Base-by-base conservation (phyloP, 1,140 invertebrate genomes). In the Drosophila fuyamai region DNA sequence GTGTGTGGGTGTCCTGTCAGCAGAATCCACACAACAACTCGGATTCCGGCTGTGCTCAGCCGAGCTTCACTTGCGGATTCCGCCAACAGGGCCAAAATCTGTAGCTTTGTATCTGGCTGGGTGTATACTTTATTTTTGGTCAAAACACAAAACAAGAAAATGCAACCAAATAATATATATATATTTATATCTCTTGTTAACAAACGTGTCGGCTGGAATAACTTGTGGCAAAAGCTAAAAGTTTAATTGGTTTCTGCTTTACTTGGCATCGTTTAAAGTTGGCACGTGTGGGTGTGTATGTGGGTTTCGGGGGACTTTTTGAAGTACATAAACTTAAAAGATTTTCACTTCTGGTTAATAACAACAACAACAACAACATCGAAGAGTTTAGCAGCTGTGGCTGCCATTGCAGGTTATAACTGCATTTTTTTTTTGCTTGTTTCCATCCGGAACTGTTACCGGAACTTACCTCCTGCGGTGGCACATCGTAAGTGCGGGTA, bases 401-500 rank as follows among this genome's bases (percentile, higher is more conserved):
- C 48, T 14, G 66, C 67, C 13, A 54, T 18, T n/a, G 56, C 36
- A 32, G 50, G 62, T 70, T 66, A 58, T 46, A 62, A 40, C 57
- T 65, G 71, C 41, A 16, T 36, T 18, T 71, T 14, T 40, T 46
- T 35, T 43, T 18, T 18, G 13, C 29, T 12, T 23, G 56, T 27
- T 58, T 13, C 36, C 74, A 76, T 41, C 54, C 50, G 48, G 71
- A 48, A 48, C 67, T 58, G 67, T 51, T 14, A 44, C 47, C 50
- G 51, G 63, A 48, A 86, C 90, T 92, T 94, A 98, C 97, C 94
- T 98, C 98, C 94, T 98, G 98, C 9, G 98, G 97, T 40, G 98
- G 98, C 32, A 99, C 97, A 90, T 98, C 98, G 90, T 98, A 98
- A 1, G 97, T 98, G 63, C 97, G 95, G 7, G 97, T 97, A 73